Base-by-base conservation (phyloP, 1,140 invertebrate genomes). In the Atta cephalotes region DNA sequence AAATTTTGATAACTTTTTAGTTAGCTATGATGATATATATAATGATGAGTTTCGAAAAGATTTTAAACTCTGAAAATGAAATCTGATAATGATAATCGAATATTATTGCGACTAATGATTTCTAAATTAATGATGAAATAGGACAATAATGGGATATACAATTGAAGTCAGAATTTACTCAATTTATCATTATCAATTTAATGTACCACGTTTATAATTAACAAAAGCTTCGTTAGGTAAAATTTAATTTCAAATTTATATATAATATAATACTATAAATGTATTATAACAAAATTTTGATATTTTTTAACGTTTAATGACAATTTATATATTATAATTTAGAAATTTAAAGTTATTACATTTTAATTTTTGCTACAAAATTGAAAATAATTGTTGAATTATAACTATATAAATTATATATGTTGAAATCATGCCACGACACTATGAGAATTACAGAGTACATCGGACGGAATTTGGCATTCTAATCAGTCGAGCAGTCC, bases 221-320 rank as follows among this genome's bases (percentile, higher is more conserved):
- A 60, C 21, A 9, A 60, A 25, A 60, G 21, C 58, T 60, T 60
- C 10, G 12, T 60, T 60, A 25, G 58, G 10, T 60, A 60, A 60
- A 60, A 25, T 60, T 60, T 60, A 60, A 60, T 60, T 60, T 60
- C 58, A 60, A 60, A 60, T 25, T 60, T 60, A 60, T 56, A 56
- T 60, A 25, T 56, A 53, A 60, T 12, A 60, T 60, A 12, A 60
- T 18, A 60, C 21, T 60, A 25, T 56, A 7, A 60, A 25, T n/a
- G n/a, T 56, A n/a, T n/a, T 14, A 14, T 60, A 60, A 25, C 0
- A 60, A 25, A 60, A 25, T 25, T 60, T 21, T 60, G 1, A 25
- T 60, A 56, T 49, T 68, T 21, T 68, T 39, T 35, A n/a, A 35
- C 18, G 12, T 66, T 12, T 60, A 60, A 25, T 25, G 25, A 25